Percentiles rank a stretch among this genome's conserved stretches.
phyloP scores from a whole-genome alignment of 2,113 vertebrate species.

The Piprites chloris region DNA sequence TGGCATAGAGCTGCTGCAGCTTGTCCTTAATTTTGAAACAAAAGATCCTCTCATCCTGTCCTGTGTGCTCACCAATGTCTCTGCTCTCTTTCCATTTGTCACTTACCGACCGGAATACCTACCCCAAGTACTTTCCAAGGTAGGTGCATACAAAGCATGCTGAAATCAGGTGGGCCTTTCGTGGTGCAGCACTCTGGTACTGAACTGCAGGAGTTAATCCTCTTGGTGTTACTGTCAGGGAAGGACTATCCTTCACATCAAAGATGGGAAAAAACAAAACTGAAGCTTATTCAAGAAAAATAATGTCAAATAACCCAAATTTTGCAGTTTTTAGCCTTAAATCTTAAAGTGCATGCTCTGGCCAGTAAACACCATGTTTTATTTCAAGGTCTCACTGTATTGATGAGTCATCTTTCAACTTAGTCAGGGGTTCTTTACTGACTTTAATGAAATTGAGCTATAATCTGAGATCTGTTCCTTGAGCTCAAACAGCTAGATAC shows the following conservation, averaged over 20 bases:
- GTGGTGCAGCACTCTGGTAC: not conserved
- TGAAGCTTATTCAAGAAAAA: not conserved
- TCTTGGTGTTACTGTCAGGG: not conserved
- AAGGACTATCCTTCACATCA: not conserved
- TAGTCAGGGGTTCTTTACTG: not conserved
- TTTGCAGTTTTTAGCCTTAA: not conserved
- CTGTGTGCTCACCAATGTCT: constrained; percentile 91
- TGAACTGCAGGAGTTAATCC: not conserved
- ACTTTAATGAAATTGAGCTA: not conserved
- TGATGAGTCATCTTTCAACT: not conserved
- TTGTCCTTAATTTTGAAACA: constrained; percentile 86
- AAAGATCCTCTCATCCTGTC: constrained; percentile 93
- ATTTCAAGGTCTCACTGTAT: not conserved
- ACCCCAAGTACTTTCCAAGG: constrained; percentile 89
- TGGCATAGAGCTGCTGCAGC: constrained; percentile 88
- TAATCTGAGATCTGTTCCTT: not conserved
- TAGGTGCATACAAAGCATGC: constrained; percentile 27
- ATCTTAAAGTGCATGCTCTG: not conserved
- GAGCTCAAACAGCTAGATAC: not conserved
- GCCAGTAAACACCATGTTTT: not conserved
- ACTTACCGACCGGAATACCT: constrained; percentile 82
- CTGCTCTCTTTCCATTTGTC: constrained; percentile 89
- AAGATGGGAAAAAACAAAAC: not conserved
- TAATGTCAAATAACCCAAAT: not conserved
- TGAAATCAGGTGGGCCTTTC: not conserved